A percentile compares a stretch with the other conserved stretches of the same genome.
phyloP scores from a whole-genome alignment of 2,888 invertebrate genomes.

The Andrena dorsata region DNA sequence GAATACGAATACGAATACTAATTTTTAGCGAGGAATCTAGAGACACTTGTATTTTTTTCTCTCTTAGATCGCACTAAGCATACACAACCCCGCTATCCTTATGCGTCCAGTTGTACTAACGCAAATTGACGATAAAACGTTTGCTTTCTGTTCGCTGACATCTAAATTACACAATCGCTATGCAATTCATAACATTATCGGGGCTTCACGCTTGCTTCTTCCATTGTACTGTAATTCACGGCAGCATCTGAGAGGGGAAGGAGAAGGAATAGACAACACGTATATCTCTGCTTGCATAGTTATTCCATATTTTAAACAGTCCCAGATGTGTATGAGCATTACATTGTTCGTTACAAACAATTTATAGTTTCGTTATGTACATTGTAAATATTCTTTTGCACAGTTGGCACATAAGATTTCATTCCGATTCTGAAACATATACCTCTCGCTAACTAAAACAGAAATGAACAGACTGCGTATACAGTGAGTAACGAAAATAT shows the following conservation, averaged over 20 bases:
- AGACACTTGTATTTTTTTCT: conserved; percentile 40
- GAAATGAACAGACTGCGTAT: background rate
- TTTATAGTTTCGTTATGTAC: conserved; percentile 15
- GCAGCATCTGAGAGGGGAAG: conserved; percentile 88
- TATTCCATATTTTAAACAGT: conserved; percentile 36
- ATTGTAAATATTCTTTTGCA: conserved; percentile 29
- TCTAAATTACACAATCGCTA: conserved; percentile 29
- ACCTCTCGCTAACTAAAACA: background rate
- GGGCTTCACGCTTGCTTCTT: conserved; percentile 74
- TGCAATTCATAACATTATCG: conserved; percentile 49
- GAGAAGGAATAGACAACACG: conserved; percentile 85
- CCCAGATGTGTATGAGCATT: conserved; percentile 27
- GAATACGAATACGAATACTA: conserved; percentile 23
- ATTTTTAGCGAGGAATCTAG: background rate
- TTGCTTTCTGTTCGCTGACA: conserved; percentile 48
- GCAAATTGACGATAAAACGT: conserved; percentile 62
- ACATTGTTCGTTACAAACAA: conserved; percentile 20
- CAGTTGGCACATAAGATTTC: conserved; percentile 2
- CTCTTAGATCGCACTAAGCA: conserved; percentile 54
- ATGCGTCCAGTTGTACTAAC: conserved; percentile 83
- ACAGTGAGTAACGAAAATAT: too few relatives aligned
- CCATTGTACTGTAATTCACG: conserved; percentile 86
- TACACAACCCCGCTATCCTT: conserved; percentile 76
- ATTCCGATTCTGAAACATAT: conserved; percentile 13
- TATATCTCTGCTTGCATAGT: conserved; percentile 69